phyloP scores from a whole-genome alignment of 2,113 vertebrate species.

The Zosterops pallidus region DNA sequence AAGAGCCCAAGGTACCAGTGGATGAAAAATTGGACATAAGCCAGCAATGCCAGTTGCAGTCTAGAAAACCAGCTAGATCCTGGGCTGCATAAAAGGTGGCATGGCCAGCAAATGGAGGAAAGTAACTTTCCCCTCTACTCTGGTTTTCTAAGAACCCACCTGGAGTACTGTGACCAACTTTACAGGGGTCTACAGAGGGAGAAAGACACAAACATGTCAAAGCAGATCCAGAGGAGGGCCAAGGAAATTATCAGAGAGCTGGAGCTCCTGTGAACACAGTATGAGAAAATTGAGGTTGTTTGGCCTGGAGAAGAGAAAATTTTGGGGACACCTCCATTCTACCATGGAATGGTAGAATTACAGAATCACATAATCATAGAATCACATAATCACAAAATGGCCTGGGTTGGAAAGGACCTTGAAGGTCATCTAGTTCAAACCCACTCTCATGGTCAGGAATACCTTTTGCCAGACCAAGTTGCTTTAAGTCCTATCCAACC shows the following conservation, averaged over 20 bases:
- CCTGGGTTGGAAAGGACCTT: neutral
- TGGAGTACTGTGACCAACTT: neutral
- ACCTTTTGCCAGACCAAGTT: neutral
- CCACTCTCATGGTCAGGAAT: accelerated
- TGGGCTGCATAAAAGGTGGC: neutral
- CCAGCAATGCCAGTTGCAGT: neutral
- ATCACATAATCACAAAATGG: neutral
- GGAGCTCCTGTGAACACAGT: accelerated
- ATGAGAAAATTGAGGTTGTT: neutral
- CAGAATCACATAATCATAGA: neutral
- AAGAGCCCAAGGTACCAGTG: accelerated
- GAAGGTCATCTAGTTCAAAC: neutral
- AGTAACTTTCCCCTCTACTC: neutral
- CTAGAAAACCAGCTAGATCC: neutral
- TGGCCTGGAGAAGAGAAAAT: neutral
- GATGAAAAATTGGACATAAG: neutral
- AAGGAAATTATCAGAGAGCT: accelerated
- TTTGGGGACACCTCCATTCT: neutral
- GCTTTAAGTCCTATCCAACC: neutral
- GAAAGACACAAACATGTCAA: neutral
- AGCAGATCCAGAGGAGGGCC: neutral
- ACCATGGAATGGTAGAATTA: neutral
- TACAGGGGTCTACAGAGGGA: neutral
- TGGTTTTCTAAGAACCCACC: no score
- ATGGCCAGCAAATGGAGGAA: neutral